Base-by-base conservation (phyloP, 2,888 invertebrate genomes). In the Listrodromus nycthemerus region DNA sequence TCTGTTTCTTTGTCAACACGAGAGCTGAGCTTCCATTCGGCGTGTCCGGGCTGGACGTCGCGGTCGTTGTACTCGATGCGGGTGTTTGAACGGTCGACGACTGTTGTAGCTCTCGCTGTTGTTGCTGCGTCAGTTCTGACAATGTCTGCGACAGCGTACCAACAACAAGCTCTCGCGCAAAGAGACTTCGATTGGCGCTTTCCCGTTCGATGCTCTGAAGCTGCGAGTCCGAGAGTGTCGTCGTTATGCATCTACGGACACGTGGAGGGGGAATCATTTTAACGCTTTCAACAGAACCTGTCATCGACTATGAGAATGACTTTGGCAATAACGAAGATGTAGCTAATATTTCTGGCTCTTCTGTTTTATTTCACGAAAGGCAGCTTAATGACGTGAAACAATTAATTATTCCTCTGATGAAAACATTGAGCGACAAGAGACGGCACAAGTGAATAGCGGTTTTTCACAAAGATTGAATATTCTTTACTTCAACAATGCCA, bases 161-260 rank as follows among this genome's bases (percentile, higher is more conserved):
- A 50, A 93, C 89, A 24, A 93, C 92, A 69, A 93, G 87, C 85
- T 93, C 93, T 6, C 93, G 91, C 30, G 91, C 90, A 80, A 93
- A 93, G 10, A 93, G 85, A 82, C 93, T 92, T 75, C 92, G 90
- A 85, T 93, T 93, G 73, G 93, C 93, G 88, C 92, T 93, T 80
- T 93, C 93, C 69, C 92, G 92, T 79, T 93, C 93, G 82, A 93
- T 91, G 75, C 88, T 92, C 86, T 93, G 92, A 76, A 92, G 86
- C 82, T 93, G 93, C 13, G 91, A 89, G 76, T 93, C 93, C 41
- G 93, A 91, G 58, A 91, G 88, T 45, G 92, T 92, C 80, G 89
- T 92, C 77, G 92, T 89, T 86, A 92, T 93, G 88, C 93, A 93
- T 90, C 93, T 93, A 86, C 52, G 78, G 70, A 83, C 63, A 85